Evolutionary conservation across 2,113 vertebrate species (phyloP), one percentile per base, ranked within the genome.

Genomic region (Australoheros scitulus): DNA sequence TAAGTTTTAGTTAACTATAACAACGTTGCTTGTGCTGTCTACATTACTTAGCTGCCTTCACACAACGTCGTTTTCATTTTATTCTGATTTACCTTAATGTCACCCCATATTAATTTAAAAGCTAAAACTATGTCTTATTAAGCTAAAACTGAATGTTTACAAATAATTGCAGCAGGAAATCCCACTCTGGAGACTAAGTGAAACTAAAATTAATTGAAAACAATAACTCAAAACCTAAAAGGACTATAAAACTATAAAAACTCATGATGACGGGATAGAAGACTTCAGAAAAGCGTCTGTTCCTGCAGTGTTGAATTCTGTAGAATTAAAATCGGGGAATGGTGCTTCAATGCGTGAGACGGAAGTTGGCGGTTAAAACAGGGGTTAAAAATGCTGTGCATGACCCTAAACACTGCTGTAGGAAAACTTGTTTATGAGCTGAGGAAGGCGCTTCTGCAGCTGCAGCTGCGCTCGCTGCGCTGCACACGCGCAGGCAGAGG

Each of bases 401-500:
- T 9, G 36, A 38, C 36, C 36, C 38, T 68, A 41, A 41, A 68
- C 26, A 50, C 64, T 47, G 47, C 22, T 24, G 8, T 29, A 18
- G 64, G 8, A 50, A 68, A 41, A 22, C 3, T 29, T 68, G 64
- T 68, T 68, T 22, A 13, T 41, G 55, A 76, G 56, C 56, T 41
- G 34, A 13, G 74, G 15, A 36, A 76, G 59, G 55, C 43, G 43
- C 17, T 24, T 8, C 17, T 38, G 80, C 43, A 10, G 36, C 36
- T 38, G 36, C 36, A 29, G 58, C 80, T 75, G 18, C 20, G 29
- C 22, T 34, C 22, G 10, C 15, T 38, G 58, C n/a, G 80, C 89
- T 85, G 84, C 90, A 91, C 88, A 10, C 36, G 9, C 8, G 36
- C 36, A 3, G 36, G 36, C 36, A 38, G 36, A 38, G 3, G 15